Percentiles rank a stretch among this genome's conserved stretches.
Conservation (phyloP, 2,113 vertebrate species). For the Apteryx owenii region DNA sequence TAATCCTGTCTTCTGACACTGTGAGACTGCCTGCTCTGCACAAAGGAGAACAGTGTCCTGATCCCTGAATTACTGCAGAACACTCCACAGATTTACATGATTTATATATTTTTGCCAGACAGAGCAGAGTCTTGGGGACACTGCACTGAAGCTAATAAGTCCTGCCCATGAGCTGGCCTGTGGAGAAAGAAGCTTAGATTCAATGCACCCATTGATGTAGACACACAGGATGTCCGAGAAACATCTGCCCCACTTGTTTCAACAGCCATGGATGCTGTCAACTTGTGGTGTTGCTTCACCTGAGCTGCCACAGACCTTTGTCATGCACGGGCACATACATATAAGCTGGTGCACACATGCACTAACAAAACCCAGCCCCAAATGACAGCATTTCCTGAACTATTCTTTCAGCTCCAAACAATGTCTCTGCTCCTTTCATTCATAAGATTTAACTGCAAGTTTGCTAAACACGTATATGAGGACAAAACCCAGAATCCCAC, state of each 20-base stretch:
- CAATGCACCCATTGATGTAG: not conserved
- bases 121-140: not conserved
- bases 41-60: not conserved
- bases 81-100: not conserved
- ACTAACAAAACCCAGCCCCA: not conserved
- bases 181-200: not conserved
- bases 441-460: not conserved
- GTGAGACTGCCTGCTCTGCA: not conserved
- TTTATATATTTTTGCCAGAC: not conserved
- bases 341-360: fast-evolving
- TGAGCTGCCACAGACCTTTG: not conserved
- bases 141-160: not conserved
- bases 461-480: not conserved
- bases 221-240: not conserved
- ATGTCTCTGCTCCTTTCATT: not conserved
- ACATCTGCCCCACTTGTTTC: not conserved
- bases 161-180: not conserved
- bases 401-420: not conserved
- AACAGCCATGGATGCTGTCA: not conserved
- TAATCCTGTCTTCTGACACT: not conserved
- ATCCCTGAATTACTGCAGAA: not conserved
- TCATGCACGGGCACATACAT: not conserved
- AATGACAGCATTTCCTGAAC: not conserved
- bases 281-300: not conserved
- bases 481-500: slow-evolving; percentile 1